phyloP scores from a whole-genome alignment of 2,797 vertebrate genomes.

The Labeo calbasu region DNA sequence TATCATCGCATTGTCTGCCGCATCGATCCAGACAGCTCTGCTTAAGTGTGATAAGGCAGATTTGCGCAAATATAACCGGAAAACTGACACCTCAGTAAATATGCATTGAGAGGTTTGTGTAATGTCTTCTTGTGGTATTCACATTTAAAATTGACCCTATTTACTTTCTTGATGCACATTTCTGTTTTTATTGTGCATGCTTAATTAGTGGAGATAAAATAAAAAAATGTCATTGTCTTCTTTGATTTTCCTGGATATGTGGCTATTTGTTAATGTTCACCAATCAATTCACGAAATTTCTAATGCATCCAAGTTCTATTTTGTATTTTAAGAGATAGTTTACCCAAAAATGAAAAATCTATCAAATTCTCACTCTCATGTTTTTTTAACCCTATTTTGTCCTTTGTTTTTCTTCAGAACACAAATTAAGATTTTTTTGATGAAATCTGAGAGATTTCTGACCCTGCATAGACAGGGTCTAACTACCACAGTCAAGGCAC shows the following conservation, averaged over 20 bases:
- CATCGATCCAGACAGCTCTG: conserved; percentile 58
- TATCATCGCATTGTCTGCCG: conserved; percentile 61
- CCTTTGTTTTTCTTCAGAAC: too few relatives aligned
- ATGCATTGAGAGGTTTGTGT: background rate
- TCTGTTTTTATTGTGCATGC: background rate
- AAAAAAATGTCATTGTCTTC: background rate
- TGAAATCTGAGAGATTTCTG: too few relatives aligned
- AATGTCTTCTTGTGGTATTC: background rate
- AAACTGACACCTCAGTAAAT: conserved; percentile 6
- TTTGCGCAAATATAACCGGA: conserved; percentile 24
- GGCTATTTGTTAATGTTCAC: background rate
- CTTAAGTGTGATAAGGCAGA: conserved; percentile 50
- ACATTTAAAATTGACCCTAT: background rate
- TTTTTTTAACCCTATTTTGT: too few relatives aligned
- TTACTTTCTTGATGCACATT: background rate
- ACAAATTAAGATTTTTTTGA: too few relatives aligned
- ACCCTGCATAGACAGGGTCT: too few relatives aligned
- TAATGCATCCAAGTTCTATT: background rate
- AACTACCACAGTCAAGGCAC: too few relatives aligned
- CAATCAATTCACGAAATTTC: background rate
- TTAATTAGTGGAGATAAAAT: background rate
- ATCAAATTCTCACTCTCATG: too few relatives aligned
- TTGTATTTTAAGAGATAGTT: background rate
- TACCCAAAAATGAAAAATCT: too few relatives aligned
- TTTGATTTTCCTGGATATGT: background rate